These are phyloP conservation scores for Heliconius hortense DNA, from an alignment of 2,888 invertebrate genomes.

Conservation along the genomic window DNA sequence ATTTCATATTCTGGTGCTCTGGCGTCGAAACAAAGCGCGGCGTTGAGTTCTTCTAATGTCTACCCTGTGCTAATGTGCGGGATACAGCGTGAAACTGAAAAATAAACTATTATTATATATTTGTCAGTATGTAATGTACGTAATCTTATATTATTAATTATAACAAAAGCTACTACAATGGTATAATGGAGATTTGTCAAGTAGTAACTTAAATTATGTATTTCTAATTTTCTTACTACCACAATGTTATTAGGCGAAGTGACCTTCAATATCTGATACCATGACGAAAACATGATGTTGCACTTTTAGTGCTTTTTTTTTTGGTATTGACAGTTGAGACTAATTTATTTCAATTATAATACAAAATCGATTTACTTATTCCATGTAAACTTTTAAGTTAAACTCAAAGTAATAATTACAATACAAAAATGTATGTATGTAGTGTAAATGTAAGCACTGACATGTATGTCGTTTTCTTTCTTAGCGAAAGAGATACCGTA, in stretches of 20 bases:
- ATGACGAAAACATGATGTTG: not conserved
- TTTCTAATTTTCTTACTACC: not conserved
- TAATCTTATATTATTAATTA: not conserved
- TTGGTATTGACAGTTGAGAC: not conserved
- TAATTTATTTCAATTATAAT: not conserved
- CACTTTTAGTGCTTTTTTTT: not conserved
- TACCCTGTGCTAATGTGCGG: no score
- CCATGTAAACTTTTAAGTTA: not conserved
- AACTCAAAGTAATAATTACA: not conserved
- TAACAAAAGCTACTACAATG: not conserved
- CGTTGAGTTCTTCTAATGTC: no score
- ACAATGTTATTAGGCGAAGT: not conserved
- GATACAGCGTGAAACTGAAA: no score
- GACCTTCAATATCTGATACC: not conserved
- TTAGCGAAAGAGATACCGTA: constrained; percentile 6
- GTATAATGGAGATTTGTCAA: no score
- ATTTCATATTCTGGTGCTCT: no score
- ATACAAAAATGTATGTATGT: no score
- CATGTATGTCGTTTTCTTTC: not conserved
- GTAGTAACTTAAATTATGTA: not conserved
- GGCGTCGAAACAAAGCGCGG: no score
- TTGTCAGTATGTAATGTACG: not conserved
- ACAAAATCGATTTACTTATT: not conserved
- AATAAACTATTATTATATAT: not conserved
- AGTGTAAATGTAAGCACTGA: no score